Evolutionary conservation across 2,797 vertebrate species (phyloP).

Genomic region (Rousettus madagascariensis): DNA sequence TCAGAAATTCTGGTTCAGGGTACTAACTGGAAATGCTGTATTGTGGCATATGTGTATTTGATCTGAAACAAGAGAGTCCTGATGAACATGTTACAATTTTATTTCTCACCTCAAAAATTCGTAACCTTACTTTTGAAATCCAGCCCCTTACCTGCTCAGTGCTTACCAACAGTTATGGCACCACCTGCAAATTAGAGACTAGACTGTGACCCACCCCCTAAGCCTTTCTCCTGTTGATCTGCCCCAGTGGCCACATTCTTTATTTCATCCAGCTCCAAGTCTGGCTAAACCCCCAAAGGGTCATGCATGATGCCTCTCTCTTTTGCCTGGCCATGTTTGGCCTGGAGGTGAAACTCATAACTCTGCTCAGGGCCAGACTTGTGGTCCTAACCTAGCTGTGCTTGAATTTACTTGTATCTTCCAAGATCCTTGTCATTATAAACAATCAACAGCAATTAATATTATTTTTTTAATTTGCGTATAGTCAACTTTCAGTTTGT

Average conservation of each 20-base stretch:
- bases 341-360: not conserved
- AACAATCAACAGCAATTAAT: slow-evolving; percentile 37
- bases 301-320: not conserved
- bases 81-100: not conserved
- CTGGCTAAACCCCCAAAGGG: not conserved
- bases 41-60: not conserved
- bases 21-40: slow-evolving; percentile 14
- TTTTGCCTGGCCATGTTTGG: not conserved
- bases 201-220: not conserved
- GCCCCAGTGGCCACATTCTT: not conserved
- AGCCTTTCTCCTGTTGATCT: not conserved
- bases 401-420: slow-evolving; percentile 17
- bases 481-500: slow-evolving; percentile 7
- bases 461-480: slow-evolving; percentile 17
- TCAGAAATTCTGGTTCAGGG: not conserved
- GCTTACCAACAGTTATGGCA: not conserved
- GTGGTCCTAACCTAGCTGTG: not conserved
- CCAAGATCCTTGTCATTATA: slow-evolving; percentile 6
- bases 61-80: not conserved
- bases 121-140: not conserved
- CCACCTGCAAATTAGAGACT: not conserved
- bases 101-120: not conserved
- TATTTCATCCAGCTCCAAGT: not conserved
- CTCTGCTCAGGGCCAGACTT: not conserved
- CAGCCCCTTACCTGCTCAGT: not conserved